Conservation (phyloP, 1,140 invertebrate species). For the Olivierus martensii region DNA sequence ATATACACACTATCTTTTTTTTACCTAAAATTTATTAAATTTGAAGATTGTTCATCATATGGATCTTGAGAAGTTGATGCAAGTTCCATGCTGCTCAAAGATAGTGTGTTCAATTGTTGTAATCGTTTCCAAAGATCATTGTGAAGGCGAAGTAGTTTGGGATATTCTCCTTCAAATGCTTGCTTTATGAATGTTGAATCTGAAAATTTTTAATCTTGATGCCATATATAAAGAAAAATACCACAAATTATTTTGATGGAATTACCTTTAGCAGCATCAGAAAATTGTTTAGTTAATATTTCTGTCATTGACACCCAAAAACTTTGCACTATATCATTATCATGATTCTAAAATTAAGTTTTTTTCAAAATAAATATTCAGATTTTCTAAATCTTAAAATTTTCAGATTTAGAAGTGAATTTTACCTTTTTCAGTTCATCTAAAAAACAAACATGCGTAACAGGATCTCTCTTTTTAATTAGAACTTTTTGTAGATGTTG, state of each 20-base stretch:
- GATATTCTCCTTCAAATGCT: slow-evolving; percentile 75
- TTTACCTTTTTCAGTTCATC: slow-evolving; percentile 37
- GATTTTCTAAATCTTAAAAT: not conserved
- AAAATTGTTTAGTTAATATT: slow-evolving; percentile 16
- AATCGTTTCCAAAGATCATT: slow-evolving; percentile 47
- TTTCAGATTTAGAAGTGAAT: no score
- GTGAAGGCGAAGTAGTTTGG: slow-evolving; percentile 58
- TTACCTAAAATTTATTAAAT: no score
- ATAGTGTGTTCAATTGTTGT: slow-evolving; percentile 24
- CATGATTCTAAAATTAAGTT: not conserved
- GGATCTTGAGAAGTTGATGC: no score
- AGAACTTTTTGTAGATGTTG: slow-evolving; percentile 35
- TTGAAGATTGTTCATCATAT: no score
- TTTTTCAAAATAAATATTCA: not conserved
- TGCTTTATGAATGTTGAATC: slow-evolving; percentile 59
- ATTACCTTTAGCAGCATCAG: slow-evolving; percentile 4
- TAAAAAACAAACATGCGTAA: slow-evolving; percentile 36
- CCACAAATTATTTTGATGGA: not conserved
- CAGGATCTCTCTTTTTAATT: slow-evolving; percentile 38
- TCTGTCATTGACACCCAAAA: slow-evolving; percentile 20
- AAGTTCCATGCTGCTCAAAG: no score
- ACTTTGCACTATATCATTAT: no score
- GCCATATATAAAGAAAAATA: not conserved
- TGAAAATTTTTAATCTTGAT: slow-evolving; percentile 20
- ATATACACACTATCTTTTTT: no score